phyloP scores from a whole-genome alignment of 1,140 invertebrate species.

The Apis cerana region DNA sequence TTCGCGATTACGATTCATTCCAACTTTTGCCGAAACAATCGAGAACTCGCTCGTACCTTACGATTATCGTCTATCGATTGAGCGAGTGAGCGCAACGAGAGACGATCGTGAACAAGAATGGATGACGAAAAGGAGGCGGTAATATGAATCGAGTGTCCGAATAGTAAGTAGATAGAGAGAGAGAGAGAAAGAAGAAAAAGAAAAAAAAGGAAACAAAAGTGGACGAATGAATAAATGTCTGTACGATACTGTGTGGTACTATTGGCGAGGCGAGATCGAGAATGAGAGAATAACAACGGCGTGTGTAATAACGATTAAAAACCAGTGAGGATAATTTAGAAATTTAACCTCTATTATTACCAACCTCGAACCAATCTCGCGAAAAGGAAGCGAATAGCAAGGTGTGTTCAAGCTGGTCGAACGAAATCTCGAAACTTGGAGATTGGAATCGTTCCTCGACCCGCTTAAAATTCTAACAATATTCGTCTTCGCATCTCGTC shows the following conservation, averaged over 20 bases:
- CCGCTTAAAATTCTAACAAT: constrained; percentile 21
- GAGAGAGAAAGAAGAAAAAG: background rate
- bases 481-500: constrained; percentile 52
- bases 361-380: constrained; percentile 14
- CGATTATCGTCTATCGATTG: constrained; percentile 42
- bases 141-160: background rate
- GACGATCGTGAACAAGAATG: constrained; percentile 8
- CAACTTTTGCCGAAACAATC: background rate
- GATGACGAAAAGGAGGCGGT: background rate
- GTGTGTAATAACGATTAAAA: no score
- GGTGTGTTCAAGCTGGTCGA: no score
- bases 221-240: background rate
- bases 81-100: constrained; percentile 35
- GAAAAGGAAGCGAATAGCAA: constrained; percentile 12
- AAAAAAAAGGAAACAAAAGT: constrained; percentile 18
- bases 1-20: background rate
- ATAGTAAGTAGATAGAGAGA: background rate
- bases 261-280: constrained; percentile 46
- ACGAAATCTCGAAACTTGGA: no score
- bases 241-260: background rate
- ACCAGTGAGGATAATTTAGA: no score
- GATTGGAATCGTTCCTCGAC: background rate
- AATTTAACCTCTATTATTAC: constrained; percentile 20
- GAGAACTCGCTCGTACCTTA: constrained; percentile 7
- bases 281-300: background rate